Evolutionary conservation across 2,888 invertebrate species (phyloP).

Genomic region (Apotomis capreana): DNA sequence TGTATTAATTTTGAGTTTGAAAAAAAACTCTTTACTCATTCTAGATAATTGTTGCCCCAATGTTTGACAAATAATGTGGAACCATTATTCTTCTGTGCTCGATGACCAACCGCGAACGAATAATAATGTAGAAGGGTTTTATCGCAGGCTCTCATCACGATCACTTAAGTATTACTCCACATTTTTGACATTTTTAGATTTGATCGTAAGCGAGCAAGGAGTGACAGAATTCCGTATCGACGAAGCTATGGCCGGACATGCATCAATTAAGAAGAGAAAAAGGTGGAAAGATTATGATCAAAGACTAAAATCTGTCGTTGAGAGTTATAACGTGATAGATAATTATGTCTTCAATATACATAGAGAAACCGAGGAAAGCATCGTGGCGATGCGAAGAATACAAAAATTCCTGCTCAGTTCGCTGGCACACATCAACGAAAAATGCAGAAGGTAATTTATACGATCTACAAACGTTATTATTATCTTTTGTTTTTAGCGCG

Average conservation of each 20-base stretch:
- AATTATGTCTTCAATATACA: too few species aligned
- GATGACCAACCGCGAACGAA: conserved; percentile 1
- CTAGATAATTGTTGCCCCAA: background rate
- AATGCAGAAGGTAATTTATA: too few species aligned
- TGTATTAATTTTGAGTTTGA: too few species aligned
- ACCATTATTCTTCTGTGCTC: background rate
- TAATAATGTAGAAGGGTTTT: background rate
- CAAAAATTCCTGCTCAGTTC: too few species aligned
- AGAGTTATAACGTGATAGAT: too few species aligned
- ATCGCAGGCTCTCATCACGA: background rate
- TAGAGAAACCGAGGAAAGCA: too few species aligned
- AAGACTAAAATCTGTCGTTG: too few species aligned
- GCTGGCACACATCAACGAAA: too few species aligned
- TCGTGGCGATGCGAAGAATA: too few species aligned
- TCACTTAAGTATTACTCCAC: background rate
- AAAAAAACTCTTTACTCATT: too few species aligned
- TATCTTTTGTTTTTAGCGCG: too few species aligned
- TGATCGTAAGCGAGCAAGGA: background rate
- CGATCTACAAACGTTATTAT: too few species aligned
- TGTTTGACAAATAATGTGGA: background rate
- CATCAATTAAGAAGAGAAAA: background rate
- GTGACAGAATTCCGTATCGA: background rate
- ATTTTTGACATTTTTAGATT: background rate
- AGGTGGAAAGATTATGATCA: background rate
- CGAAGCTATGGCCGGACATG: background rate